These are phyloP conservation scores for Phataginus tricuspis DNA, from an alignment of 2,797 vertebrate genomes.

Conservation along the genomic window DNA sequence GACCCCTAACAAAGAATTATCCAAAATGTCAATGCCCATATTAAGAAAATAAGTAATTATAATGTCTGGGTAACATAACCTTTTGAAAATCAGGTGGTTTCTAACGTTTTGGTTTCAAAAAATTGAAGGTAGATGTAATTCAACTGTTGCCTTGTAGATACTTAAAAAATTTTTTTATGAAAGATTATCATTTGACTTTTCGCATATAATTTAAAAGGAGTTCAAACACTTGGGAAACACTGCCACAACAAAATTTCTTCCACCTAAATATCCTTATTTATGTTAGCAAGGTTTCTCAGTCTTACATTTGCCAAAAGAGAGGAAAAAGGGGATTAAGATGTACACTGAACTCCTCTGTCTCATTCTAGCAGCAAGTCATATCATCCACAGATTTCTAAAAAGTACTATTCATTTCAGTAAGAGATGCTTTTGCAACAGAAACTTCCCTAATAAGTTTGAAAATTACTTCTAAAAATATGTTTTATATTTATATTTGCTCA, in stretches of 20 bases:
- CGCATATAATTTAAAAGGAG: not conserved
- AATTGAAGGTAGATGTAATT: not conserved
- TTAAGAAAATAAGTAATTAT: not conserved
- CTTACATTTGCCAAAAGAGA: not conserved
- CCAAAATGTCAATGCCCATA: not conserved
- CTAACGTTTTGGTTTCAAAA: not conserved
- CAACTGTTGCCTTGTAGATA: not conserved
- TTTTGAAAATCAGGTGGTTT: not conserved
- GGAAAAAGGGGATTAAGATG: not conserved
- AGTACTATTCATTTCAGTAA: not conserved
- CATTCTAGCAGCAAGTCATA: not conserved
- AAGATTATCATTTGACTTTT: not conserved
- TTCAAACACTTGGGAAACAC: not conserved
- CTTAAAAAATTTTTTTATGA: not conserved
- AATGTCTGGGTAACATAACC: not conserved
- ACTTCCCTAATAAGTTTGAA: not conserved
- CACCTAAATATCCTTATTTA: not conserved
- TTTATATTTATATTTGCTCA: conserved; percentile 20
- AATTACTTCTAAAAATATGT: not conserved
- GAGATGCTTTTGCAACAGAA: not conserved
- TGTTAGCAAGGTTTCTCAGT: not conserved
- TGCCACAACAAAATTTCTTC: not conserved
- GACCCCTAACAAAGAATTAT: not conserved
- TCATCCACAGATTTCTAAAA: not conserved
- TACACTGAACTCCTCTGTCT: not conserved